Base-by-base conservation (phyloP, 1,140 invertebrate genomes). In the Capitella teleta region DNA sequence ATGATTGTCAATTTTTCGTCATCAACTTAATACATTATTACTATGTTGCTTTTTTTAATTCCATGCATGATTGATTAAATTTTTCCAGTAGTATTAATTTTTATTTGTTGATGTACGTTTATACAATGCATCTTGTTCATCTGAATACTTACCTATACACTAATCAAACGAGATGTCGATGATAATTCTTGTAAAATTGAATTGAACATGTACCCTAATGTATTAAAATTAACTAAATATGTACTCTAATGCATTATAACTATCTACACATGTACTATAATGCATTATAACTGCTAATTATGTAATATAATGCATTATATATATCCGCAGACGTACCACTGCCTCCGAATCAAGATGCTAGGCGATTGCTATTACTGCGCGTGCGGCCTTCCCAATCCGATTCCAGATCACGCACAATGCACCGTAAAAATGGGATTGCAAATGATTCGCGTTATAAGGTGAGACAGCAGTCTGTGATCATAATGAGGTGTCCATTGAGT, bases 371-470 rank as follows among this genome's bases (percentile, higher is more conserved):
- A 78, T 54, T 78, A 93, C 59, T 92, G 89, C 62, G 88, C 94
- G 0, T 85, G 85, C 16, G 90, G 90, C 1, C 92, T 89, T 68
- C 90, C 90, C 0, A 48, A 49, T 37, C 85, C 88, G 0, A 74
- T 82, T 25, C 72, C 78, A 0, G 87, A 93, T 72, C 90, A 95
- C 68, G 90, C 90, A 0, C 82, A 81, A 55, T 86, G 86, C 61
- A 88, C 86, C 60, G 84, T 89, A 4, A 84, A 88, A 70, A 87
- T 89, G 84, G 86, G 86, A 16, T 67, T 87, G 49, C 82, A 80
- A 79, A 76, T 73, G 77, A 76, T 63, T 2, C 51, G 26, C 55
- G 47, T 59, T 19, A 49, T 51, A 8, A 48, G 32, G 49, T 51
- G 34, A 3, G 44, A n/a, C n/a, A n/a, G n/a, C n/a, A n/a, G n/a